Evolutionary conservation across 2,113 vertebrate species (phyloP).

Genomic region (Etia nguti): DNA sequence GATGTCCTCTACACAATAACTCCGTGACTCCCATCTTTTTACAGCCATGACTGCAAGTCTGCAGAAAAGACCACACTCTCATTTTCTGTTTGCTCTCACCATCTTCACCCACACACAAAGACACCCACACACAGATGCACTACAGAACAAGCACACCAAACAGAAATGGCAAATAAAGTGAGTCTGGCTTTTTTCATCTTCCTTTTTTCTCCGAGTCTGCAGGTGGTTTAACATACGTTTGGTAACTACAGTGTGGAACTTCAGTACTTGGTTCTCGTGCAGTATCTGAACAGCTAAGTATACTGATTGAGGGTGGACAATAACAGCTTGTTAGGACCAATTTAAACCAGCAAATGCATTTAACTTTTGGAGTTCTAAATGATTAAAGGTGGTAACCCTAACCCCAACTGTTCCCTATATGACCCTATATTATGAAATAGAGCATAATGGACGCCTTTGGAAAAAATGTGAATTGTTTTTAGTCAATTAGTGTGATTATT

Average conservation of each 20-base stretch:
- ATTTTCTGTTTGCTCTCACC: constrained; percentile 3
- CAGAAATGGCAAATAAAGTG: background rate
- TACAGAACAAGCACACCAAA: background rate
- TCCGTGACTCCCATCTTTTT: background rate
- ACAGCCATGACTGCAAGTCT: background rate
- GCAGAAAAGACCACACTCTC: constrained; percentile 13
- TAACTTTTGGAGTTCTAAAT: background rate
- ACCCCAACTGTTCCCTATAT: background rate
- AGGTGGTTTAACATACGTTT: background rate
- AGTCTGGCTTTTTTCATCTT: background rate
- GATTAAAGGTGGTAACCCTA: background rate
- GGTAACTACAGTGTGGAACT: background rate
- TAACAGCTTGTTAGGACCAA: background rate
- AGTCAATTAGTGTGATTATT: background rate
- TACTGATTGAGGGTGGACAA: background rate
- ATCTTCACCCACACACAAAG: background rate
- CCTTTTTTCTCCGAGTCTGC: background rate
- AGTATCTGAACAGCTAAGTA: background rate
- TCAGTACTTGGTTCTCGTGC: background rate
- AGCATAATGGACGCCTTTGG: background rate
- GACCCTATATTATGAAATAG: background rate
- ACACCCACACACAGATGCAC: background rate
- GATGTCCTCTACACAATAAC: background rate
- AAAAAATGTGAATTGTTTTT: background rate
- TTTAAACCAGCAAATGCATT: background rate